These are phyloP conservation scores for Sebastes hubbsi DNA, from an alignment of 2,797 vertebrate genomes.

Conservation along the genomic window DNA sequence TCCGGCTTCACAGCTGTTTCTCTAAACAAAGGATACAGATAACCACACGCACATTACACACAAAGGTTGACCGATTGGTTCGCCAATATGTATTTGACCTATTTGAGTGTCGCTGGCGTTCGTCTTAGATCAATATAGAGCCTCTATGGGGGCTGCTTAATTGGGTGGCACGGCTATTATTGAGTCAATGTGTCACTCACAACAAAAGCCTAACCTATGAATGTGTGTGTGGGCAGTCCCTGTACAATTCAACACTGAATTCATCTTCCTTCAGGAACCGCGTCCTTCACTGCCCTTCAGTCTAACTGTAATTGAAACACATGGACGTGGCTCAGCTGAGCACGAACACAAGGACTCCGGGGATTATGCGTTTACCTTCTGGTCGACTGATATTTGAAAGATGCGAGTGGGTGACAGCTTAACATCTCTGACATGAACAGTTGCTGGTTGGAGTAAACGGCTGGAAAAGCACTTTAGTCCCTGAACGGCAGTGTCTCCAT, in stretches of 20 bases:
- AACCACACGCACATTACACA: not conserved
- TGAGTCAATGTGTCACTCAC: constrained; percentile 20
- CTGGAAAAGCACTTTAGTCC: not conserved
- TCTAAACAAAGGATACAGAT: not conserved
- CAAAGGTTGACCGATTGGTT: not conserved
- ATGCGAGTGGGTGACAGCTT: constrained; percentile 7
- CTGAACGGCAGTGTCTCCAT: not conserved
- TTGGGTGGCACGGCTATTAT: constrained; percentile 8
- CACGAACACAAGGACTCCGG: not conserved
- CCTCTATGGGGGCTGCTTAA: not conserved
- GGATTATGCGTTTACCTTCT: not conserved
- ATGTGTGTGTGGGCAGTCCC: constrained; percentile 7
- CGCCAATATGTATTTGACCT: constrained; percentile 1
- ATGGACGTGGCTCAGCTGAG: constrained; percentile 1
- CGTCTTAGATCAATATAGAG: constrained; percentile 21
- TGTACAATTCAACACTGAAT: not conserved
- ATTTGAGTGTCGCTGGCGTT: not conserved
- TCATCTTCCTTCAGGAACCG: not conserved
- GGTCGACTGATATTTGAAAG: constrained; percentile 15
- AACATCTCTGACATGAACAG: not conserved
- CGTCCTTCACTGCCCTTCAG: constrained; percentile 43
- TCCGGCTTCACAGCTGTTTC: not conserved
- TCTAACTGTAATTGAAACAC: constrained; percentile 31
- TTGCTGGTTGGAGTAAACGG: not conserved
- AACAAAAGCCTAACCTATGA: not conserved